phyloP scores from a whole-genome alignment of 1,140 invertebrate genomes.

The Drosophila tani region DNA sequence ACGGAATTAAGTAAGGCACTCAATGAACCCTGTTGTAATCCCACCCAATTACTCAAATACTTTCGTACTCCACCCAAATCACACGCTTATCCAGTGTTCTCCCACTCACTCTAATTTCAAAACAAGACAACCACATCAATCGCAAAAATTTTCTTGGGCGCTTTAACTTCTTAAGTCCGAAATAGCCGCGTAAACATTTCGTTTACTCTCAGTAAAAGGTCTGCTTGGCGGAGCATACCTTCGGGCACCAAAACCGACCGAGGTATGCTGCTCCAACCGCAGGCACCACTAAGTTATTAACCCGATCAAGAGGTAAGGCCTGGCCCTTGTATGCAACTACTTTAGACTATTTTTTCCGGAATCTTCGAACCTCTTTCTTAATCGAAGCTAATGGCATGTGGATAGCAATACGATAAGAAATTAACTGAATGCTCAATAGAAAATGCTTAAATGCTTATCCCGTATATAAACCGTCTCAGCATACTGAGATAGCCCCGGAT shows the following conservation, averaged over 20 bases:
- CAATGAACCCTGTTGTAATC: slow-evolving; percentile 67
- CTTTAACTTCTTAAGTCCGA: slow-evolving; percentile 84
- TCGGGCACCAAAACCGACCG: slow-evolving; percentile 1
- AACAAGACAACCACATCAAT: slow-evolving; percentile 49
- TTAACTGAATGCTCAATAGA: slow-evolving; percentile 44
- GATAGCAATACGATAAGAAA: slow-evolving; percentile 31
- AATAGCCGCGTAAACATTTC: slow-evolving; percentile 85
- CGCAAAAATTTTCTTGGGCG: slow-evolving; percentile 66
- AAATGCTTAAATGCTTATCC: slow-evolving; percentile 32
- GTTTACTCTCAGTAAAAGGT: slow-evolving; percentile 58
- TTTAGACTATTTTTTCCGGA: slow-evolving; percentile 47
- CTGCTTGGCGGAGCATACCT: slow-evolving; percentile 57
- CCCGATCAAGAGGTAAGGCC: slow-evolving; percentile 65
- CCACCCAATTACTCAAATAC: slow-evolving; percentile 42
- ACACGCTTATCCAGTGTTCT: slow-evolving; percentile 84
- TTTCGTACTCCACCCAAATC: slow-evolving; percentile 55
- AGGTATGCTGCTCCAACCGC: slow-evolving; percentile 58
- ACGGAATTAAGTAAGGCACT: slow-evolving; percentile 68
- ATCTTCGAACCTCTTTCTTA: slow-evolving; percentile 28
- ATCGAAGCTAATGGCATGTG: slow-evolving; percentile 61
- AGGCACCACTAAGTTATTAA: slow-evolving; percentile 23
- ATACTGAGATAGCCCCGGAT: not conserved
- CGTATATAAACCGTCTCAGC: not conserved
- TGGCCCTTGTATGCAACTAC: slow-evolving; percentile 61
- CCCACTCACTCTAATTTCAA: slow-evolving; percentile 77